phyloP scores from a whole-genome alignment of 2,113 vertebrate genomes.

The Epinephelus lanceolatus region DNA sequence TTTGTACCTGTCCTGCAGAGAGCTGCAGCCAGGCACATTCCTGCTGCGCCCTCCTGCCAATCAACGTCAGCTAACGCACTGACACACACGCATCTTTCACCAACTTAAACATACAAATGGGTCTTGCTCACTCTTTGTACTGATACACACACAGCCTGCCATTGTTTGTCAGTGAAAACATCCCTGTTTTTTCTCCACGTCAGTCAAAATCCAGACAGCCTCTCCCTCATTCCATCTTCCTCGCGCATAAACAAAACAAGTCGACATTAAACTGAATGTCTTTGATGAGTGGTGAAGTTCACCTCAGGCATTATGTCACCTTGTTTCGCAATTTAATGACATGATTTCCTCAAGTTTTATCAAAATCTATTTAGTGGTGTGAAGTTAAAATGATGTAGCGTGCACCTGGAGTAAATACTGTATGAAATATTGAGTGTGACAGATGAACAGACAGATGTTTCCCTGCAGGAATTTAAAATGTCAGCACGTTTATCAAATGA shows the following conservation, averaged over 20 bases:
- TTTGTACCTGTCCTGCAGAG: constrained; percentile 60
- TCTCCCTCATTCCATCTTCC: constrained; percentile 44
- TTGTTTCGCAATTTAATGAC: constrained; percentile 8
- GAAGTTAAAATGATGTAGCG: constrained; percentile 2
- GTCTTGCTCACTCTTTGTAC: background rate
- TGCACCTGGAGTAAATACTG: constrained; percentile 36
- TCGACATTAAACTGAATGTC: background rate
- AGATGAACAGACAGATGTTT: constrained; percentile 47
- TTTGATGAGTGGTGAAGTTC: background rate
- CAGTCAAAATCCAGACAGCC: constrained; percentile 28
- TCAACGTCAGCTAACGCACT: constrained; percentile 46
- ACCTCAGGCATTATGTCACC: constrained; percentile 1
- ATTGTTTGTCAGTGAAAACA: constrained; percentile 36
- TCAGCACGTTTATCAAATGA: constrained; percentile 45
- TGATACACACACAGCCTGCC: constrained; percentile 7
- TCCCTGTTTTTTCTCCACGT: constrained; percentile 18
- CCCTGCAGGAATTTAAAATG: constrained; percentile 39
- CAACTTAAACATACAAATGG: constrained; percentile 25
- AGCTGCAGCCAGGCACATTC: constrained; percentile 63
- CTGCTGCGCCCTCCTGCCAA: constrained; percentile 66
- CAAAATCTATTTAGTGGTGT: constrained; percentile 2
- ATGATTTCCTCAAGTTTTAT: constrained; percentile 14
- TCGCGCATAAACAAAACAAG: constrained; percentile 5
- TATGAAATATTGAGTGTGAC: constrained; percentile 49
- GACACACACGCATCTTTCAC: constrained; percentile 40